These are phyloP conservation scores for Syrista parreyssii DNA, from an alignment of 2,888 invertebrate species.

Conservation along the genomic window DNA sequence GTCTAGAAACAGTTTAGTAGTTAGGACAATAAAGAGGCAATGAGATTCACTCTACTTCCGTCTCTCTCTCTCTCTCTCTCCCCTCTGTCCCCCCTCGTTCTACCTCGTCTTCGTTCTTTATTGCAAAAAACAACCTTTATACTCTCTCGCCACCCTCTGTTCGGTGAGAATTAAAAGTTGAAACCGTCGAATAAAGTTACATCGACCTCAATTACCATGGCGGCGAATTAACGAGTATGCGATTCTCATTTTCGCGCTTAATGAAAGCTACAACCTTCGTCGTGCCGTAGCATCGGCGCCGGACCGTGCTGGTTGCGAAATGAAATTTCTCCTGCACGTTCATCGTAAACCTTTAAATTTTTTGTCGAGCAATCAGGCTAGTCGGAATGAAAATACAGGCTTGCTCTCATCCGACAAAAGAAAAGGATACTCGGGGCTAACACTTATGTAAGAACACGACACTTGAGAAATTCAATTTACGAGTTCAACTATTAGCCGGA, in stretches of 20 bases:
- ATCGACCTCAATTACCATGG: constrained; percentile 19
- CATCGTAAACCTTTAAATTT: background rate
- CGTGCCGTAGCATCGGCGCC: constrained; percentile 1
- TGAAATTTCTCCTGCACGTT: constrained; percentile 24
- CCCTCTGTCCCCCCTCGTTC: background rate
- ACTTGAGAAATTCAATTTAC: background rate
- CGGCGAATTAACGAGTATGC: constrained; percentile 28
- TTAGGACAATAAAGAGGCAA: background rate
- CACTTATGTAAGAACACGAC: background rate
- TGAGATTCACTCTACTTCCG: background rate
- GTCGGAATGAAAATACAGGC: background rate
- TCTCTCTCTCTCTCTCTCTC: background rate
- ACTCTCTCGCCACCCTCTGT: background rate
- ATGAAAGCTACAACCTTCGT: constrained; percentile 27
- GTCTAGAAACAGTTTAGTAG: background rate
- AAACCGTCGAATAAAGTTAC: constrained; percentile 30
- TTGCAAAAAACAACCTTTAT: background rate
- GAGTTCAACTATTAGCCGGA: background rate
- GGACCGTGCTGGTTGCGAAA: constrained; percentile 7
- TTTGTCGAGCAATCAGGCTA: background rate
- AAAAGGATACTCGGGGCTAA: background rate
- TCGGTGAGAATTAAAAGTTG: constrained; percentile 9
- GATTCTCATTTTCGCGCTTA: constrained; percentile 29
- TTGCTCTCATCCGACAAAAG: background rate
- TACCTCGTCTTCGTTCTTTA: background rate